These are phyloP conservation scores for Catocala sponsa DNA, from an alignment of 2,888 invertebrate genomes.

Conservation along the genomic window DNA sequence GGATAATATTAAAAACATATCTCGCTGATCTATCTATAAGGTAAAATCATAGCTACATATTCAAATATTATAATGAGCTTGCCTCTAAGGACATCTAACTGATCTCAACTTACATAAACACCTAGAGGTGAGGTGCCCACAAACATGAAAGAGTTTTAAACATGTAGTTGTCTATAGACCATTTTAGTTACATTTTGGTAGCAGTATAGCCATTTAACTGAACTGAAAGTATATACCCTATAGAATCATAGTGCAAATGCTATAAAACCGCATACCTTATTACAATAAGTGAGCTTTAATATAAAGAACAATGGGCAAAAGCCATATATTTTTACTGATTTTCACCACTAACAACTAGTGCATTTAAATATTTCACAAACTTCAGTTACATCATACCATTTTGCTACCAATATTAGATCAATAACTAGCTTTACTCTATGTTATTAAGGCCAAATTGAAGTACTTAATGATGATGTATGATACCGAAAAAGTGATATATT, in stretches of 20 bases:
- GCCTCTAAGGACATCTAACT: too few relatives aligned
- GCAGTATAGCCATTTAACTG: neutral
- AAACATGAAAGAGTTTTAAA: too few relatives aligned
- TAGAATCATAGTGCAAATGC: neutral
- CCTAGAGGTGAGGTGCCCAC: too few relatives aligned
- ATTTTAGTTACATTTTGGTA: neutral
- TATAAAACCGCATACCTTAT: neutral
- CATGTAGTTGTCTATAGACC: too few relatives aligned
- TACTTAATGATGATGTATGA: constrained; percentile 5
- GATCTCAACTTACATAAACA: too few relatives aligned
- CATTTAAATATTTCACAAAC: constrained; percentile 16
- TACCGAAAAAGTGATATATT: neutral
- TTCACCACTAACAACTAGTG: constrained; percentile 30
- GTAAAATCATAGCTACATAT: too few relatives aligned
- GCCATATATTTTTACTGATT: constrained; percentile 24
- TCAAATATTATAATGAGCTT: too few relatives aligned
- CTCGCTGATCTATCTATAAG: too few relatives aligned
- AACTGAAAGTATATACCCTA: neutral
- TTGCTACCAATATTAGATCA: constrained; percentile 22
- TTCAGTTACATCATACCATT: constrained; percentile 4
- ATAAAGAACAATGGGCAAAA: constrained; percentile 4
- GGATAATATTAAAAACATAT: too few relatives aligned
- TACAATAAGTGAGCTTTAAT: constrained; percentile 4
- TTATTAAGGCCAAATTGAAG: constrained; percentile 40
- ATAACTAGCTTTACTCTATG: constrained; percentile 16